These are phyloP conservation scores for Diaphora mendica DNA, from an alignment of 2,888 invertebrate genomes.

Conservation along the genomic window DNA sequence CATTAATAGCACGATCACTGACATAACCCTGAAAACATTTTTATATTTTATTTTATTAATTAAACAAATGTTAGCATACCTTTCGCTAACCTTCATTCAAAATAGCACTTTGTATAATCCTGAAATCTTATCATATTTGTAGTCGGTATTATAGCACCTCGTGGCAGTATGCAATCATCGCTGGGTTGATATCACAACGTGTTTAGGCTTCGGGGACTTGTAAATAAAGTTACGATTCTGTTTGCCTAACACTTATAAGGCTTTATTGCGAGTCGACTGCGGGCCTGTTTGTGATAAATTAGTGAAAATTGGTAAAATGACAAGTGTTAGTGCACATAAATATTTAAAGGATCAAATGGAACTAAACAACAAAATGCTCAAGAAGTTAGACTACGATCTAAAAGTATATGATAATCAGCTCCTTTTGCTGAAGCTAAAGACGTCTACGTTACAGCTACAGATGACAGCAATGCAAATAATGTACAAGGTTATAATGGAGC, in stretches of 20 bases:
- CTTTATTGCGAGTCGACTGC: constrained; percentile 13
- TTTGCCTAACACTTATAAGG: constrained; percentile 7
- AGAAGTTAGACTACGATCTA: constrained; percentile 59
- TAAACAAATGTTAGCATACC: constrained; percentile 1
- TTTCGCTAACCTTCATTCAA: constrained; percentile 21
- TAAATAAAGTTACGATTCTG: constrained; percentile 15
- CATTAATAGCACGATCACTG: neutral
- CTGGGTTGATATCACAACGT: constrained; percentile 10
- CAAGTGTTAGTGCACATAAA: constrained; percentile 40
- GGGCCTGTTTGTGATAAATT: constrained; percentile 27
- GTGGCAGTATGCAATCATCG: constrained; percentile 10
- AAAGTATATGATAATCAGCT: constrained; percentile 58
- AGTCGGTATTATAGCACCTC: constrained; percentile 17
- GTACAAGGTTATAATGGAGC: constrained; percentile 69
- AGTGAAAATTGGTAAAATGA: constrained; percentile 24
- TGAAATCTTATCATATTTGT: constrained; percentile 25
- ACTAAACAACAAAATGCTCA: constrained; percentile 55
- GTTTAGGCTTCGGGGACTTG: constrained; percentile 3
- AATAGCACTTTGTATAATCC: constrained; percentile 5
- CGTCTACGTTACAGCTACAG: constrained; percentile 66
- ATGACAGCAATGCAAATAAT: constrained; percentile 61
- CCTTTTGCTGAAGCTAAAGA: constrained; percentile 60
- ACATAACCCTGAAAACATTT: neutral
- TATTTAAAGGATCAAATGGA: constrained; percentile 59
- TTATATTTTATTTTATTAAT: neutral